These are phyloP conservation scores for Diarsia brunnea DNA, from an alignment of 2,888 invertebrate genomes.

Conservation along the genomic window DNA sequence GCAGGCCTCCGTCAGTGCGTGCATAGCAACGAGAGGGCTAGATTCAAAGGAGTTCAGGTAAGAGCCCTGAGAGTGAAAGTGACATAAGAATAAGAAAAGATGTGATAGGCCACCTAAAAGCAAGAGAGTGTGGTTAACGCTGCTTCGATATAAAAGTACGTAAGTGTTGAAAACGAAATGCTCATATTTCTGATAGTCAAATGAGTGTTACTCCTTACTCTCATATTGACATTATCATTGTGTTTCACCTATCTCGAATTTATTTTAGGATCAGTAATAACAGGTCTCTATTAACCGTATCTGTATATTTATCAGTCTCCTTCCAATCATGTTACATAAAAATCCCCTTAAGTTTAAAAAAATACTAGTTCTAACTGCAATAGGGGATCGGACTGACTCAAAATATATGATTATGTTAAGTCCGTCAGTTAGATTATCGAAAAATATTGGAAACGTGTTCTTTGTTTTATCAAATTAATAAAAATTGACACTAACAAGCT, in stretches of 20 bases:
- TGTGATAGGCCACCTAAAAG: background rate
- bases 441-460: too few relatives aligned
- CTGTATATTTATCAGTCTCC: background rate
- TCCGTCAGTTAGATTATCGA: too few relatives aligned
- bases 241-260: background rate
- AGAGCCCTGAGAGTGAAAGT: background rate
- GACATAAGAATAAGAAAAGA: background rate
- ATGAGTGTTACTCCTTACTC: background rate
- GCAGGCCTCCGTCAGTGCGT: slow-evolving; percentile 85
- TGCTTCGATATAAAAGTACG: background rate
- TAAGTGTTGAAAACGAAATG: background rate
- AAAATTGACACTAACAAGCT: too few relatives aligned
- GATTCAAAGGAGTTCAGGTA: slow-evolving; percentile 84
- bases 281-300: background rate
- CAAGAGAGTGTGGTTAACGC: background rate
- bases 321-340: background rate
- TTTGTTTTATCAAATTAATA: too few relatives aligned
- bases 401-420: too few relatives aligned
- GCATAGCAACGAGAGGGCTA: slow-evolving; percentile 83
- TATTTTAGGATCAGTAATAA: background rate
- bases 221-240: background rate
- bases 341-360: background rate
- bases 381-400: too few relatives aligned
- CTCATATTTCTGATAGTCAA: background rate
- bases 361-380: background rate